Conservation (phyloP, 2,888 invertebrate species). For the Nomada hirtipes region DNA sequence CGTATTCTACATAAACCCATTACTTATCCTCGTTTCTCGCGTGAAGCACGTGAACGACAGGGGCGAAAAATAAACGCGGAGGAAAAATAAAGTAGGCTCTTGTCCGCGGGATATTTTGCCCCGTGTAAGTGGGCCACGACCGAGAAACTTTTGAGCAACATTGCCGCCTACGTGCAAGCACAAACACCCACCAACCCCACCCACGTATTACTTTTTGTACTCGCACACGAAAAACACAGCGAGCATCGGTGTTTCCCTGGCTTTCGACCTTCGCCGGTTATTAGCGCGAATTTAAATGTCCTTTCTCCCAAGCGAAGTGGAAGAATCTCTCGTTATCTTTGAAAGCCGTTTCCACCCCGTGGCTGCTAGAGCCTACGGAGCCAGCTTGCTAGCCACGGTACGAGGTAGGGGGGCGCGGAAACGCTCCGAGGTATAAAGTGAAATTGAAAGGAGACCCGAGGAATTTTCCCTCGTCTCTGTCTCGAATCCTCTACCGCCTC, state of each 20-base stretch:
- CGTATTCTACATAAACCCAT: neutral
- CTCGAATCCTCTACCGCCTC: neutral
- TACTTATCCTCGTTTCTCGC: slow-evolving; percentile 2
- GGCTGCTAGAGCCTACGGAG: slow-evolving; percentile 33
- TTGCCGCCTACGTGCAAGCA: neutral
- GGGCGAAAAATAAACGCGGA: neutral
- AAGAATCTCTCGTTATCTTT: slow-evolving; percentile 63
- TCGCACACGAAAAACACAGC: neutral
- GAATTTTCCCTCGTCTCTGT: slow-evolving; percentile 28
- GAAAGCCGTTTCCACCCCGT: slow-evolving; percentile 40
- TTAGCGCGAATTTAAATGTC: slow-evolving; percentile 53
- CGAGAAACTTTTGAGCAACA: slow-evolving; percentile 25
- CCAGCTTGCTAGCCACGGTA: neutral
- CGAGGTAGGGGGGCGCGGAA: slow-evolving; percentile 18
- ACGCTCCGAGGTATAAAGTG: slow-evolving; percentile 52
- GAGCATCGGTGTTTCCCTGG: neutral
- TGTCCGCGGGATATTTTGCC: slow-evolving; percentile 23
- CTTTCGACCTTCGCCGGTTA: slow-evolving; percentile 33
- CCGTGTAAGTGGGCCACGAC: slow-evolving; percentile 34
- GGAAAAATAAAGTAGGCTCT: slow-evolving; percentile 14
- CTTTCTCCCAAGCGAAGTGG: slow-evolving; percentile 31
- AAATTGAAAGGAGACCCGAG: slow-evolving; percentile 71
- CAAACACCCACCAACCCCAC: neutral
- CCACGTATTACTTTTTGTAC: too few species aligned
- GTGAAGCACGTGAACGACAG: neutral